These are phyloP conservation scores for Megaceryle torquata DNA, from an alignment of 2,113 vertebrate species.

Conservation along the genomic window DNA sequence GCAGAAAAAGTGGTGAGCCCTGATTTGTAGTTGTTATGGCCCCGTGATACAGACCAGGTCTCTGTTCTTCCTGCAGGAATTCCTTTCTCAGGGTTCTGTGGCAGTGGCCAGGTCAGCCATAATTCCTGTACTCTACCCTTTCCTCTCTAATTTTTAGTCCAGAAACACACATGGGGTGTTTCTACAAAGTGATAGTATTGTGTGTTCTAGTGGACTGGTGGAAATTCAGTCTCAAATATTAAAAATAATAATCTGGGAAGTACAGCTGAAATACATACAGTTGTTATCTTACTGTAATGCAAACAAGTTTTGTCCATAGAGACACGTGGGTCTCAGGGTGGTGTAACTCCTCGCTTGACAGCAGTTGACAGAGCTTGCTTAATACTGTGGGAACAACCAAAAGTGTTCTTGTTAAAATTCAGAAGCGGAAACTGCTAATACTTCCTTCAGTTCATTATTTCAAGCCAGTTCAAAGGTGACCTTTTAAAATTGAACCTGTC, in stretches of 20 bases:
- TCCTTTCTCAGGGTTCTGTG: background rate
- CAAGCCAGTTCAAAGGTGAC: background rate
- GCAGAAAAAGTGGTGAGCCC: background rate
- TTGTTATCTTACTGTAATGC: background rate
- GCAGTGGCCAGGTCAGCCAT: background rate
- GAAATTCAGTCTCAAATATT: background rate
- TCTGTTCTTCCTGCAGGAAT: slow-evolving; percentile 34
- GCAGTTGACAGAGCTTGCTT: background rate
- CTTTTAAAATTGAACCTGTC: background rate
- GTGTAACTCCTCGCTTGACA: background rate
- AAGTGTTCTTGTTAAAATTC: background rate
- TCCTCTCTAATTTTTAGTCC: background rate
- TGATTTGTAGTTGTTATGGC: slow-evolving; percentile 60
- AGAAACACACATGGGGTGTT: background rate
- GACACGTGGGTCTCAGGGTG: background rate
- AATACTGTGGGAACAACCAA: background rate
- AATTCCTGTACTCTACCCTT: background rate
- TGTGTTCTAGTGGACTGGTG: background rate
- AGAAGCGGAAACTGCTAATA: background rate
- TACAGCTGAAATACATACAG: fast-evolving
- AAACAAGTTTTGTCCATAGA: background rate
- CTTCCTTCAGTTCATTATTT: background rate
- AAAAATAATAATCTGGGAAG: background rate
- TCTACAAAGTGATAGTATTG: background rate
- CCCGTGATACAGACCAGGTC: slow-evolving; percentile 35